Evolutionary conservation across 2,888 invertebrate species (phyloP).

Genomic region (Alsophila aescularia): DNA sequence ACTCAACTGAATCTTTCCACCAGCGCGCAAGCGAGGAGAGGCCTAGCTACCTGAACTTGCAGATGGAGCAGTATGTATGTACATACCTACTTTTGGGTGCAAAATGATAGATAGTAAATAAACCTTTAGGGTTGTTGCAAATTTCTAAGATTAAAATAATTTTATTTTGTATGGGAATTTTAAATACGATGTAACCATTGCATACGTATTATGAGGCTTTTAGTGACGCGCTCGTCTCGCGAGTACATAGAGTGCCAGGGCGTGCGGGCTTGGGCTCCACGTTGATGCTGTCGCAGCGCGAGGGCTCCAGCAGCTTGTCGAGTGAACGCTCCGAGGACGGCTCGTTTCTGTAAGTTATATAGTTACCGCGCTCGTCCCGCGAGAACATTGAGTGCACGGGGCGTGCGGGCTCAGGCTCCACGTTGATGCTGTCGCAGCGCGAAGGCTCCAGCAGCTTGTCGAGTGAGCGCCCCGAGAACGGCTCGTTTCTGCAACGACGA

Average conservation of each 20-base stretch:
- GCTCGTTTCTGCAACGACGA: constrained; percentile 61
- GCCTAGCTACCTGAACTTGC: no score
- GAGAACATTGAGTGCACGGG: constrained; percentile 68
- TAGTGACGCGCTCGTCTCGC: constrained; percentile 6
- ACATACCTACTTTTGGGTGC: no score
- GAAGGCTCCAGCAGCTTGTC: constrained; percentile 46
- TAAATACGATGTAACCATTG: no score
- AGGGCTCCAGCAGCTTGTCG: constrained; percentile 46
- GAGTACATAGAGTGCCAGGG: constrained; percentile 66
- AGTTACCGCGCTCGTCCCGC: constrained; percentile 7
- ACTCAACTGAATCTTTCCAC: no score
- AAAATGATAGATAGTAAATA: no score
- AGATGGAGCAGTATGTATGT: no score
- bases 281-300: constrained; percentile 34
- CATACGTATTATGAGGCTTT: no score
- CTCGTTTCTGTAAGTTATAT: constrained; percentile 58
- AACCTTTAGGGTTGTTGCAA: no score
- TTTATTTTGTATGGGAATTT: no score
- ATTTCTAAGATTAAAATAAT: no score
- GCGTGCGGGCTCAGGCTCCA: constrained; percentile 66
- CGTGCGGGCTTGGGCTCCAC: constrained; percentile 68
- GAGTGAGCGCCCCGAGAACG: constrained; percentile 57
- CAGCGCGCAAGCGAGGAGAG: no score
- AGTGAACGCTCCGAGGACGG: constrained; percentile 31
- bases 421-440: constrained; percentile 39